Evolutionary conservation across 2,797 vertebrate genomes (phyloP).

Genomic region (Siniperca scherzeri): DNA sequence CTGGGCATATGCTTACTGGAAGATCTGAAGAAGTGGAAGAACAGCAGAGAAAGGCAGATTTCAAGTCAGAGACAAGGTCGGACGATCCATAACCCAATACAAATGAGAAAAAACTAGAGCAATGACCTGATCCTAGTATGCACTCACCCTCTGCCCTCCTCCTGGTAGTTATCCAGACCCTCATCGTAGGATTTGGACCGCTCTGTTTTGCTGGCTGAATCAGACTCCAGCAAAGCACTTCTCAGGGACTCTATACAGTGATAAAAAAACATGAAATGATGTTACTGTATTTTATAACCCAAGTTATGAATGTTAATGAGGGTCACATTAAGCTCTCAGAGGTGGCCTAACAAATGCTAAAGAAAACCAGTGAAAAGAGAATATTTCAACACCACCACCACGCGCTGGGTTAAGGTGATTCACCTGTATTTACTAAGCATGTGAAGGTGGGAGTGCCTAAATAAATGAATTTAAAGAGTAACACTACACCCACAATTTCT

Average conservation of each 20-base stretch:
- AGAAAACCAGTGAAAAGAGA: not conserved
- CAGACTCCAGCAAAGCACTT: conserved; percentile 90
- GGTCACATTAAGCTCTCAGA: not conserved
- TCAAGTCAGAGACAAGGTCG: not conserved
- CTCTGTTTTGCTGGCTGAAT: conserved; percentile 90
- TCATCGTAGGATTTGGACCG: conserved; percentile 98
- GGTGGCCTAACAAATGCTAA: not conserved
- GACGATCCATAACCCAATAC: not conserved
- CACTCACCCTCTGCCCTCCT: conserved; percentile 92
- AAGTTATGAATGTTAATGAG: not conserved
- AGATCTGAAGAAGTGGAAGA: conserved; percentile 68
- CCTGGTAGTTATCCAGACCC: conserved; percentile 95
- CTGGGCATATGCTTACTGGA: conserved; percentile 91
- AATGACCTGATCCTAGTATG: not conserved
- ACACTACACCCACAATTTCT: not conserved
- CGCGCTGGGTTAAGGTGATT: not conserved
- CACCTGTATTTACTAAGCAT: not conserved
- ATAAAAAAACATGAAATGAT: not conserved
- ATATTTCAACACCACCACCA: not conserved
- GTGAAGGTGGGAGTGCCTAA: not conserved
- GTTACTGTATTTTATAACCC: not conserved
- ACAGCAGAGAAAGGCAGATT: not conserved
- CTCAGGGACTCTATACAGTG: conserved; percentile 89
- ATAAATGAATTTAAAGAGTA: not conserved
- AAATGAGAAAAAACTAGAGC: not conserved